Evolutionary conservation across 2,797 vertebrate species (phyloP).

Genomic region (Emys orbicularis): DNA sequence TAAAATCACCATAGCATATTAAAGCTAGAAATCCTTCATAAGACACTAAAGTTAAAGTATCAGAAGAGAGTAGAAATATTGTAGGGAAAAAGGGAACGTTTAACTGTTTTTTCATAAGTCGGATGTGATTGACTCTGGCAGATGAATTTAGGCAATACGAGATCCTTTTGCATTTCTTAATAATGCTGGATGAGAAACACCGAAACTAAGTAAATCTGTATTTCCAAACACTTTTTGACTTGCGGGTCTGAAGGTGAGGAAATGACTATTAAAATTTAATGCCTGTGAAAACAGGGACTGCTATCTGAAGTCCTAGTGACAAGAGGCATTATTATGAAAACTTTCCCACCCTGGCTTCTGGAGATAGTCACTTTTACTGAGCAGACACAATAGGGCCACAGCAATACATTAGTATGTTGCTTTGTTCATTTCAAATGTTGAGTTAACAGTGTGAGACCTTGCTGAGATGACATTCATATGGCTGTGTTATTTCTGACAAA

Average conservation of each 20-base stretch:
- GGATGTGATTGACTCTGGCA: neutral
- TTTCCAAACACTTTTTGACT: too few species aligned
- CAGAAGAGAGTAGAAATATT: too few species aligned
- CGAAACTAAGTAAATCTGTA: neutral
- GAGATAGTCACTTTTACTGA: too few species aligned
- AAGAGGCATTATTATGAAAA: neutral
- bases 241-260: neutral
- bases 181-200: neutral
- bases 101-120: neutral
- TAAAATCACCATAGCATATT: neutral
- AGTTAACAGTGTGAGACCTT: too few species aligned
- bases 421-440: too few species aligned
- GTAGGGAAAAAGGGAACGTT: neutral
- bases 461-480: neutral
- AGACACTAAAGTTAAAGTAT: too few species aligned
- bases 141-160: neutral
- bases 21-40: neutral
- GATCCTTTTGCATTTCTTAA: neutral
- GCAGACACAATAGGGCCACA: too few species aligned
- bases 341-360: too few species aligned
- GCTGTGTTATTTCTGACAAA: neutral
- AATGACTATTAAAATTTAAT: rapidly evolving
- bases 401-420: too few species aligned
- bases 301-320: neutral
- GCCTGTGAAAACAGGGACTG: neutral